Conservation (phyloP, 2,888 invertebrate species). For the Dasysyrphus tricinctus region DNA sequence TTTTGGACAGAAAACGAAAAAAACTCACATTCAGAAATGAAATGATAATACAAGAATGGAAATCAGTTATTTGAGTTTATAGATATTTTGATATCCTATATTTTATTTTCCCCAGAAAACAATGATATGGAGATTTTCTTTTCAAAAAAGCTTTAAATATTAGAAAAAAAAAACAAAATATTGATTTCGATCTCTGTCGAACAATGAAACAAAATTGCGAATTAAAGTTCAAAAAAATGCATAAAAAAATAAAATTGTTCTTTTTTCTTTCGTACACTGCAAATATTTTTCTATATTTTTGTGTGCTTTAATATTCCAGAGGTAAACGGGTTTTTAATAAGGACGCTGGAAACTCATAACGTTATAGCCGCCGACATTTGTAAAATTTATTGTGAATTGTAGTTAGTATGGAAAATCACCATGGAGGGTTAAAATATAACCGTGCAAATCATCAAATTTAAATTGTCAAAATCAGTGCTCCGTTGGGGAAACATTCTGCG, state of each 20-base stretch:
- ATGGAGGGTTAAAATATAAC: no score
- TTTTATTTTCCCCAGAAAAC: neutral
- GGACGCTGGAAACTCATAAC: no score
- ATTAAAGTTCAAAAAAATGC: constrained; percentile 52
- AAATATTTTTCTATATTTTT: no score
- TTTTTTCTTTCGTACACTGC: no score
- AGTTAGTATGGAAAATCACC: no score
- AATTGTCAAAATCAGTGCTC: no score
- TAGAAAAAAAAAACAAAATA: neutral
- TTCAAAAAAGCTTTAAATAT: constrained; percentile 55
- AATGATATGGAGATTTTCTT: constrained; percentile 47
- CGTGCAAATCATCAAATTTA: no score
- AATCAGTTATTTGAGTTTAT: neutral
- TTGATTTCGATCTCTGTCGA: constrained; percentile 37
- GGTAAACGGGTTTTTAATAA: no score
- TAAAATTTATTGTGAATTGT: no score
- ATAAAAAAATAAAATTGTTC: neutral
- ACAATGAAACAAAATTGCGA: constrained; percentile 44
- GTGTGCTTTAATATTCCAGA: no score
- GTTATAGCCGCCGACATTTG: no score
- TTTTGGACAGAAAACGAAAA: constrained; percentile 24
- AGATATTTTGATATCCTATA: neutral
- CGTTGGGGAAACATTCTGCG: no score
- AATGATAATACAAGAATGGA: constrained; percentile 1
- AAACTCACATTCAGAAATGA: constrained; percentile 28